Evolutionary conservation across 2,888 invertebrate genomes (phyloP), one percentile per base, ranked within the genome.

Genomic region (Lagria hirta): DNA sequence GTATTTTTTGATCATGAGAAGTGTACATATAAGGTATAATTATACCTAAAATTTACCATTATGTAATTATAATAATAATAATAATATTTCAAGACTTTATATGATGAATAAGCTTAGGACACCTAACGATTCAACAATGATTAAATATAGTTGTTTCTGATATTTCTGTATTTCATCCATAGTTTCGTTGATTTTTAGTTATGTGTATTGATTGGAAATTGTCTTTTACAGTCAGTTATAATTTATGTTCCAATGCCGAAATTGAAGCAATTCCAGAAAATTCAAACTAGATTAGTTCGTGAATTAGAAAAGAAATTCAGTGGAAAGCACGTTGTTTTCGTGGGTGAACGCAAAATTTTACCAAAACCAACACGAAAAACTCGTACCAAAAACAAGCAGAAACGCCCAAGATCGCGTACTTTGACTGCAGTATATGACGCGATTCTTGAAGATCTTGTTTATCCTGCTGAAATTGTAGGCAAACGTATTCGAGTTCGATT

Each of bases 271-370:
- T 99, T 96, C 82, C 98, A 99, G 75, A 98, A 97, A 75, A 88
- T 99, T 60, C 98, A 99, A 75, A 89, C 89, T 55, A 83, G 96
- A 58, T 78, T 99, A 64, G 97, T 99, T 27, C 85, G 98, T 62
- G 99, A 99, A 73, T 75, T 99, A 67, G 99, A 99, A 73, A 99
- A 99, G 85, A 99, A 99, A 72, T 97, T 99, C 78, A 95, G 94
- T 64, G 98, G 98, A 52, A 96, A 95, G 73, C 96, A 98, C 71
- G 97, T 99, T 6, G 95, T 99, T 57, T 94, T 99, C 69, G 84
- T 99, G 65, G 99, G 97, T 23, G 91, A 98, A 77, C 85, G 99
- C 65, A 93, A 95, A 71, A 99, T 99, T 70, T 80, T 99, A 58
- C 95, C 96, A 52, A 99, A 99, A 72, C 98, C 98, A 37, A 95